Conservation (phyloP, 1,140 invertebrate species). For the Leucophenga varia region DNA sequence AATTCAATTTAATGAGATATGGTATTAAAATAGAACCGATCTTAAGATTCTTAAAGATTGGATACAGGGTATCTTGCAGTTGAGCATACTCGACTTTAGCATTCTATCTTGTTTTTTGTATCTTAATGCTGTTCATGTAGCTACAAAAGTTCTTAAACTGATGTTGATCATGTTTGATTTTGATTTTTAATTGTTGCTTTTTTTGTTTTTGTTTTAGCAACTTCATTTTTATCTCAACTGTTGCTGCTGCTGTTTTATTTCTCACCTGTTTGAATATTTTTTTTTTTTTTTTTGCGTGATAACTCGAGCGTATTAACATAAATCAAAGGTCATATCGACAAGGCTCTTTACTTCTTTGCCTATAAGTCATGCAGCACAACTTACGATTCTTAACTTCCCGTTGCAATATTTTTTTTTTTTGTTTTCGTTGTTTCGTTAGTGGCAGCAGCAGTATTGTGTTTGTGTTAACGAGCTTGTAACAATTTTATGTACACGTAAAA, state of each 20-base stretch:
- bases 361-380: constrained; percentile 2
- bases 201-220: neutral
- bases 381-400: constrained; percentile 15
- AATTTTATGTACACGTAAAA: constrained; percentile 35
- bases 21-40: too few relatives aligned
- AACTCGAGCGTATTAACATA: constrained; percentile 41
- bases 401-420: constrained; percentile 12
- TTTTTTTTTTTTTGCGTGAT: neutral
- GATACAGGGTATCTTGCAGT: too few relatives aligned
- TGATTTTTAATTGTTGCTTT: constrained; percentile 50
- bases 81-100: too few relatives aligned
- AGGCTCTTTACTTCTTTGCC: constrained; percentile 15
- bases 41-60: too few relatives aligned
- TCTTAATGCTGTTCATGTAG: constrained; percentile 50
- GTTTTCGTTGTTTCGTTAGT: constrained; percentile 24
- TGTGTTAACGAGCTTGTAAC: constrained; percentile 54
- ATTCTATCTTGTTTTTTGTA: too few relatives aligned
- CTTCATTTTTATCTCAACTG: constrained; percentile 9
- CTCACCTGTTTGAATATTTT: constrained; percentile 32
- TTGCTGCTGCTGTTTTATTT: constrained; percentile 18
- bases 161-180: constrained; percentile 54
- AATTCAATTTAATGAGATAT: too few relatives aligned
- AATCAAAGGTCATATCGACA: constrained; percentile 45
- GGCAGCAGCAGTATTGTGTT: too few relatives aligned
- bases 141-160: constrained; percentile 48